Conservation (phyloP, 64 coral and sea anemone genomes). For the Pocillopora damicornis region DNA sequence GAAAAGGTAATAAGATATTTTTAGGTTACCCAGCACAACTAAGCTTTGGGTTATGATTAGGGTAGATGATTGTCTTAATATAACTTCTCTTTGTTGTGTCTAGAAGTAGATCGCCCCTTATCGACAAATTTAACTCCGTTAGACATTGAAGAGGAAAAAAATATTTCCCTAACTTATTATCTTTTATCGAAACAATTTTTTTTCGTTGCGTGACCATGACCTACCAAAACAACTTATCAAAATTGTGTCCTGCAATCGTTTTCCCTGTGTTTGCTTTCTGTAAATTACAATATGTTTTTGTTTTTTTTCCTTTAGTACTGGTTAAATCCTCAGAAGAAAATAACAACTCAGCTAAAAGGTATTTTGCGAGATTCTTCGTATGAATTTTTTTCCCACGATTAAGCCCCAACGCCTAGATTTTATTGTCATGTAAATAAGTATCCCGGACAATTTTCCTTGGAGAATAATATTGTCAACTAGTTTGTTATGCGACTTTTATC, state of each 20-base stretch:
- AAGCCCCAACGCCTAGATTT: not conserved
- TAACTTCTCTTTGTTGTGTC: constrained; percentile 9
- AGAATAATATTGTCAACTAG: not conserved
- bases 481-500: not conserved
- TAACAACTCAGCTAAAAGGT: constrained; percentile 62
- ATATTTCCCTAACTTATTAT: constrained; percentile 3
- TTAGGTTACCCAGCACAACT: no score
- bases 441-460: not conserved
- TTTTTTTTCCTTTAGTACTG: constrained; percentile 37
- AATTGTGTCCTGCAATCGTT: not conserved
- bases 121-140: not conserved
- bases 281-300: not conserved
- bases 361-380: not conserved
- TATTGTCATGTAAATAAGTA: constrained; percentile 12
- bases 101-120: not conserved
- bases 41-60: not conserved
- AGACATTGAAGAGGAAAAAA: not conserved
- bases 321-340: constrained; percentile 54
- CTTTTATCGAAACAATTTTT: not conserved
- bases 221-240: not conserved
- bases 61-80: not conserved
- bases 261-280: not conserved
- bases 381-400: not conserved
- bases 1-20: constrained; percentile 37
- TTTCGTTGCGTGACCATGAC: not conserved